Conservation (phyloP, 1,140 invertebrate genomes). For the Bradysia coprophila region DNA sequence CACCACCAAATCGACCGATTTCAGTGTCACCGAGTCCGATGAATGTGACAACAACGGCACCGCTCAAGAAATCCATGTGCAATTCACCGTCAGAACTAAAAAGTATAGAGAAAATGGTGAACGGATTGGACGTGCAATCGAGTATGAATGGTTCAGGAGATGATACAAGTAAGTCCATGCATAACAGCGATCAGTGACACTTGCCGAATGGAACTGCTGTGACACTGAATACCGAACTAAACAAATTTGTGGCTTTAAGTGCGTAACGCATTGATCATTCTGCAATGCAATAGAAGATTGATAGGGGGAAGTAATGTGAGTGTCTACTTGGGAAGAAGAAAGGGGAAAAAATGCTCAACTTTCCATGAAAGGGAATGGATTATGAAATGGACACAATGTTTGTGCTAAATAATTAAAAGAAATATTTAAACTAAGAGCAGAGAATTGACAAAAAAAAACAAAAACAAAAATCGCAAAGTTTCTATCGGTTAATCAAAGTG, state of each 20-base stretch:
- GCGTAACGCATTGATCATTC: not conserved
- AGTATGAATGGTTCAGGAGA: not conserved
- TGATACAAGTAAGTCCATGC: not conserved
- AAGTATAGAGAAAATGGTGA: slow-evolving; percentile 93
- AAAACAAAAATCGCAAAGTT: no score
- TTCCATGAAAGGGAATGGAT: no score
- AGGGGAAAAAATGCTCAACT: no score
- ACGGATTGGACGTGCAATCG: slow-evolving; percentile 64
- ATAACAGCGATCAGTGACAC: slow-evolving; percentile 1
- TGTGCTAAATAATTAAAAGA: no score
- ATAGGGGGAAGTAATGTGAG: no score
- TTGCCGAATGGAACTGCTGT: not conserved
- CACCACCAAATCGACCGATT: slow-evolving; percentile 30
- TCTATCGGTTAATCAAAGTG: no score
- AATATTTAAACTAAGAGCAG: no score
- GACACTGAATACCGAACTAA: not conserved
- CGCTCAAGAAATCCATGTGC: slow-evolving; percentile 20
- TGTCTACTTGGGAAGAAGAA: no score
- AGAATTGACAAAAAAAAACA: no score
- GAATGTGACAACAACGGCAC: slow-evolving; percentile 10
- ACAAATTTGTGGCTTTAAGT: not conserved
- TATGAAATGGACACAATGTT: no score
- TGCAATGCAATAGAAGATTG: no score
- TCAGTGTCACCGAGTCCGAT: slow-evolving; percentile 17
- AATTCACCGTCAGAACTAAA: slow-evolving; percentile 58